phyloP scores from a whole-genome alignment of 2,113 vertebrate genomes.

The Coregonus clupeaformis region DNA sequence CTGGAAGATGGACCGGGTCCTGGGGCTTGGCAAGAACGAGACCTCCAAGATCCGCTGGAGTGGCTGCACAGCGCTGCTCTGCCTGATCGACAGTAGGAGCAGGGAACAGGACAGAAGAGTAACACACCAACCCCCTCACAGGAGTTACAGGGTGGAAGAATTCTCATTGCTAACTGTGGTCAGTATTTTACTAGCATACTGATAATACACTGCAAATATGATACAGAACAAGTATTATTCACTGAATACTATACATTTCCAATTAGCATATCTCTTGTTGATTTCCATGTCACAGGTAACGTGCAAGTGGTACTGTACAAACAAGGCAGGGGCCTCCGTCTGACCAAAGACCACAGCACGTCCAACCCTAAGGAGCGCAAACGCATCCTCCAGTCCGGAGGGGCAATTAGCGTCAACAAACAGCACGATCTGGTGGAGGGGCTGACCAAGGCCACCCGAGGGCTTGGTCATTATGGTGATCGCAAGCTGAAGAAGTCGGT shows the following conservation, averaged over 20 bases:
- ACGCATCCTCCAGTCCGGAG: conserved; percentile 53
- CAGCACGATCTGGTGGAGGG: conserved; percentile 56
- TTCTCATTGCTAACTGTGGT: conserved; percentile 68
- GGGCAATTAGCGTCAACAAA: conserved; percentile 51
- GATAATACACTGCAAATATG: neutral
- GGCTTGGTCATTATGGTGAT: conserved; percentile 65
- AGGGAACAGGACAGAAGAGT: neutral
- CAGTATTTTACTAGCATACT: conserved; percentile 14
- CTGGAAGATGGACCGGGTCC: conserved; percentile 70
- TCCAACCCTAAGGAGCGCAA: conserved; percentile 44
- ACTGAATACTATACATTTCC: conserved; percentile 7
- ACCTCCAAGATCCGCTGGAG: conserved; percentile 65
- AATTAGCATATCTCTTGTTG: neutral
- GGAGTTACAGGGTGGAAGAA: conserved; percentile 42
- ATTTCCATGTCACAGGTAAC: conserved; percentile 52
- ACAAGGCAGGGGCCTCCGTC: conserved; percentile 61
- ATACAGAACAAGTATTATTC: neutral
- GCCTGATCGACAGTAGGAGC: conserved; percentile 54
- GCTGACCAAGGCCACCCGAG: conserved; percentile 51
- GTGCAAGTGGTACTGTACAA: conserved; percentile 66
- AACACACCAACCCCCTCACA: neutral
- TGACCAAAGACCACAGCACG: conserved; percentile 69
- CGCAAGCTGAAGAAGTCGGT: conserved; percentile 54
- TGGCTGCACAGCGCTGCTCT: conserved; percentile 63
- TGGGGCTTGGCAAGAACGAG: conserved; percentile 65